phyloP scores from a whole-genome alignment of 1,140 invertebrate species.

The Ips typographus region DNA sequence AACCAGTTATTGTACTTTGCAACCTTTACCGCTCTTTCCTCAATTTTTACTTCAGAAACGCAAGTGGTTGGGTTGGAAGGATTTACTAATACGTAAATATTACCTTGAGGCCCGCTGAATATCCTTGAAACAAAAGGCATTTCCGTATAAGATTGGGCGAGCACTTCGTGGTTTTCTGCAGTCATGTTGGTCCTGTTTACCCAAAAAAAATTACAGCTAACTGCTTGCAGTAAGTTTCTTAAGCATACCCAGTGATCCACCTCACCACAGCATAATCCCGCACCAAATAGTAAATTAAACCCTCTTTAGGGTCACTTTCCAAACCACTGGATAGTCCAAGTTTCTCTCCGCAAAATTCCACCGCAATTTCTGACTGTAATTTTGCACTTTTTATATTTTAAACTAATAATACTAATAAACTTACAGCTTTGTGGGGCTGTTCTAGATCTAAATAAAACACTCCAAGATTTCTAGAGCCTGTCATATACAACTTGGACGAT shows the following conservation, averaged over 20 bases:
- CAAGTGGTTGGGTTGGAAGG: slow-evolving; percentile 31
- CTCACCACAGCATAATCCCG: slow-evolving; percentile 49
- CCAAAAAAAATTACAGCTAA: neutral
- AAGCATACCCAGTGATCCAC: slow-evolving; percentile 48
- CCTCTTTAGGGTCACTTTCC: slow-evolving; percentile 40
- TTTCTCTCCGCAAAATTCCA: slow-evolving; percentile 45
- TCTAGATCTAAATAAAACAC: slow-evolving; percentile 16
- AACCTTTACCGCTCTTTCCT: slow-evolving; percentile 23
- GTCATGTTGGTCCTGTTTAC: slow-evolving; percentile 20
- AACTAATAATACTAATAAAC: neutral
- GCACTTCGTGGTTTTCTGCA: slow-evolving; percentile 47
- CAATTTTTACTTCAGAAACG: slow-evolving; percentile 6
- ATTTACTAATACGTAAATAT: slow-evolving; percentile 47
- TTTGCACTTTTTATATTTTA: too few relatives aligned
- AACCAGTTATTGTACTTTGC: slow-evolving; percentile 34
- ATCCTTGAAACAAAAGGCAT: slow-evolving; percentile 47
- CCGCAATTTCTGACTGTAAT: neutral
- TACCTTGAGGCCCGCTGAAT: slow-evolving; percentile 42
- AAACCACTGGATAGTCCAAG: slow-evolving; percentile 47
- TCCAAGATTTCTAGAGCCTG: neutral
- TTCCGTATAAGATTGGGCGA: slow-evolving; percentile 45
- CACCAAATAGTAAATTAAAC: slow-evolving; percentile 49
- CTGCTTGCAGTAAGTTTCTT: slow-evolving; percentile 5
- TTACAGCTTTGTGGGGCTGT: neutral
- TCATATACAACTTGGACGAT: slow-evolving; percentile 2